Conservation (phyloP, 2,888 invertebrate species). For the Nesidiocoris tenuis region DNA sequence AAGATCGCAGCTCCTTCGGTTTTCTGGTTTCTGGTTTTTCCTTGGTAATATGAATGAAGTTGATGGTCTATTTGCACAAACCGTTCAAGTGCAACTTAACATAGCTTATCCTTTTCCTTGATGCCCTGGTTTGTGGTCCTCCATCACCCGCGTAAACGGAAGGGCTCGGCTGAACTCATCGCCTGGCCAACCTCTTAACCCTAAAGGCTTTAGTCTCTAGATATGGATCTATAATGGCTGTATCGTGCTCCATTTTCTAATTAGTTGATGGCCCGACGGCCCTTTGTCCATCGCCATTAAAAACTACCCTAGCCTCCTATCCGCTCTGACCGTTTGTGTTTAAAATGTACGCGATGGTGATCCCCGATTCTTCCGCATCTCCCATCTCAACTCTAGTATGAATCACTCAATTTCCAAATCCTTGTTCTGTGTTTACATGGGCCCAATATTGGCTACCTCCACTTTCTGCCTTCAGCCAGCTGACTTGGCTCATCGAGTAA, state of each 20-base stretch:
- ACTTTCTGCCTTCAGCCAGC: too few relatives aligned
- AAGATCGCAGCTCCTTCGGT: too few relatives aligned
- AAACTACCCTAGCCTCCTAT: background rate
- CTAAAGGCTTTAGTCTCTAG: background rate
- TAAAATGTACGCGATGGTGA: background rate
- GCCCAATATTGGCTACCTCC: too few relatives aligned
- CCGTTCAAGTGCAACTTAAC: too few relatives aligned
- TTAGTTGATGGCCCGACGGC: conserved; percentile 21
- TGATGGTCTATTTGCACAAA: too few relatives aligned
- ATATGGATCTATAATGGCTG: conserved; percentile 34
- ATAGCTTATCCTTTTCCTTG: conserved; percentile 10
- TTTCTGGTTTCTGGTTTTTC: too few relatives aligned
- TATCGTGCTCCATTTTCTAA: conserved; percentile 34
- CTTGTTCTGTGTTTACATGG: too few relatives aligned
- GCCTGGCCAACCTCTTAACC: background rate
- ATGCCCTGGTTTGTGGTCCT: conserved; percentile 21
- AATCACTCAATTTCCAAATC: too few relatives aligned
- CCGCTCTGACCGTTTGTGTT: background rate
- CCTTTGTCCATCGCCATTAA: background rate
- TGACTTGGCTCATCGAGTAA: too few relatives aligned
- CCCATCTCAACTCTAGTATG: too few relatives aligned
- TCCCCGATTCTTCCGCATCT: too few relatives aligned
- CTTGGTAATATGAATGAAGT: too few relatives aligned
- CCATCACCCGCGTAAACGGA: conserved; percentile 24
- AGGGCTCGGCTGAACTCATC: background rate